Base-by-base conservation (phyloP, 2,113 vertebrate genomes). In the Morone saxatilis region DNA sequence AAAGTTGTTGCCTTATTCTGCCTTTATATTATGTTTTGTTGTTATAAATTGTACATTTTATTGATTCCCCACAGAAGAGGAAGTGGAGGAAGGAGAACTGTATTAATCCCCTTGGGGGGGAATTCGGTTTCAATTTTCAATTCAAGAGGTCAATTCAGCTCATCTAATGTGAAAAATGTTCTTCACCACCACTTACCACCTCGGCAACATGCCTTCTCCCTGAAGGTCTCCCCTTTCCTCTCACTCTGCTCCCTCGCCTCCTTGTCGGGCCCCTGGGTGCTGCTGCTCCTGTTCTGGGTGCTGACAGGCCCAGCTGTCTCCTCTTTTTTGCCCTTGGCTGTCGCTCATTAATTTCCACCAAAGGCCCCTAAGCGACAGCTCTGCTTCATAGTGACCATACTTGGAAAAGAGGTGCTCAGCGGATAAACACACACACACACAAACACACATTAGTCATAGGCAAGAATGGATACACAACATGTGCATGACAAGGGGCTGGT, bases 301-400 rank as follows among this genome's bases (percentile, higher is more conserved):
- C 95, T 96, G 97, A 97, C 97, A 97, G 96, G 96, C 93, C 94
- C 97, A 98, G 96, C 97, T 98, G 97, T 97, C 96, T 95, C 92
- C 92, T 95, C 94, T 89, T 94, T 95, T 96, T 96, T 97, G 96
- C 95, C 97, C 96, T 97, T 97, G 96, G 95, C 95, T 96, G 96
- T 96, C 94, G 90, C 93, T 95, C 96, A 96, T 98, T 96, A 96
- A 97, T 98, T 98, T 97, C 91, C 92, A 92, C 93, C 96, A 96
- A 96, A 96, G 96, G 79, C 89, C 94, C 96, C 91, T 92, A 89
- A 96, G 96, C 92, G 95, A 97, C 96, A 97, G 96, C 94, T 94
- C 94, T 93, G 91, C 92, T 88, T 96, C 95, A 96, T 95, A 96
- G 95, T 96, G 96, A 96, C 96, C 96, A 97, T 97, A 97, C 96